Conservation (phyloP, 1,140 invertebrate species). For the Streblospio benedicti region DNA sequence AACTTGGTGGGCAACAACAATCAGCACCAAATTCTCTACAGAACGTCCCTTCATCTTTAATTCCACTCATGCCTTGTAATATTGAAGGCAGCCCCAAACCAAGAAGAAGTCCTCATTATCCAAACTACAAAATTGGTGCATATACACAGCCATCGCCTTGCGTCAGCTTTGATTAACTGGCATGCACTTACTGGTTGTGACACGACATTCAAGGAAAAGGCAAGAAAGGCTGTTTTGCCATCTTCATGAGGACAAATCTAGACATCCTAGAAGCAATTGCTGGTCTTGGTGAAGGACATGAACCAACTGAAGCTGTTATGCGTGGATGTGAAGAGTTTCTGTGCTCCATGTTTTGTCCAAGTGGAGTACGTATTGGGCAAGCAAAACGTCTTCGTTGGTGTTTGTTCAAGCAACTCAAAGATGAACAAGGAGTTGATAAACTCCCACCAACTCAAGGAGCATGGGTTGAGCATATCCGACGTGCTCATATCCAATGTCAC, state of each 20-base stretch:
- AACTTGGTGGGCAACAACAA: too few relatives aligned
- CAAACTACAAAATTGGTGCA: too few relatives aligned
- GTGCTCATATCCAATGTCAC: too few relatives aligned
- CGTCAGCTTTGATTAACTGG: conserved; percentile 6
- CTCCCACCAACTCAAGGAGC: background rate
- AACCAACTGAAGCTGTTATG: background rate
- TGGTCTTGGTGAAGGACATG: background rate
- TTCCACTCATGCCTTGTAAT: too few relatives aligned
- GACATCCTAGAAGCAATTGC: background rate
- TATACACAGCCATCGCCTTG: too few relatives aligned
- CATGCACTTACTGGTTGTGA: background rate
- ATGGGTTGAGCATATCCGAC: background rate
- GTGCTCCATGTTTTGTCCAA: background rate
- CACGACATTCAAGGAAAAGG: conserved; percentile 2
- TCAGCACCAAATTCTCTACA: too few relatives aligned
- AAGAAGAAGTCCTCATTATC: too few relatives aligned
- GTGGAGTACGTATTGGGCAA: too few relatives aligned
- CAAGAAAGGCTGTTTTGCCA: background rate
- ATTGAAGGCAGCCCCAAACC: too few relatives aligned
- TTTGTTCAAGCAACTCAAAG: background rate
- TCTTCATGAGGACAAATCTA: background rate
- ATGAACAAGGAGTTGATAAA: conserved; percentile 2
- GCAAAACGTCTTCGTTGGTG: background rate
- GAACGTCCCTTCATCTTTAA: too few relatives aligned
- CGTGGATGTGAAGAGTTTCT: conserved; percentile 1